These are phyloP conservation scores for Craseonycteris thonglongyai DNA, from an alignment of 2,113 vertebrate genomes.

Conservation along the genomic window DNA sequence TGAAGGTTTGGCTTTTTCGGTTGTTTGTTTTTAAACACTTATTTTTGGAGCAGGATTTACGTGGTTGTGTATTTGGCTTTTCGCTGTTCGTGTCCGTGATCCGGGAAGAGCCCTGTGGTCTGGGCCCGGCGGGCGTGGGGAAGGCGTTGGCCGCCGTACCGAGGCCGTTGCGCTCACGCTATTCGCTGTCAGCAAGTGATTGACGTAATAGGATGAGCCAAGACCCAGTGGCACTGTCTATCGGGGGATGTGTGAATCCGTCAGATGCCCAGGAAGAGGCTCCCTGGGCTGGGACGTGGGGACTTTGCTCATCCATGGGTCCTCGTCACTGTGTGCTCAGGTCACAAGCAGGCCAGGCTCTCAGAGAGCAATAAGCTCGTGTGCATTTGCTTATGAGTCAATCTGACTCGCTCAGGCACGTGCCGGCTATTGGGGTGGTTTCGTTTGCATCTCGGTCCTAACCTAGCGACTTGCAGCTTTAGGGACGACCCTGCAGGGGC, in stretches of 20 bases:
- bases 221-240: not conserved
- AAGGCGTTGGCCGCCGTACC: no score
- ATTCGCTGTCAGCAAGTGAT: accelerated
- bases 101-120: not conserved
- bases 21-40: not conserved
- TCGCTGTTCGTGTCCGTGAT: not conserved
- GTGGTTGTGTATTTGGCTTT: not conserved
- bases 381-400: not conserved
- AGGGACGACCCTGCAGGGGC: no score
- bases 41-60: not conserved
- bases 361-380: not conserved
- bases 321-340: not conserved
- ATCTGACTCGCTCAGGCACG: no score
- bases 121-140: no score
- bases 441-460: no score
- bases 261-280: not conserved
- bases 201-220: accelerated
- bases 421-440: no score
- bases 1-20: not conserved
- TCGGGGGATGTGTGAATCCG: not conserved
- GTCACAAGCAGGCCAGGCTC: not conserved
- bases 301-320: no score
- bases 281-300: not conserved
- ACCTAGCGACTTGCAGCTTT: no score
- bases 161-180: accelerated